phyloP scores from a whole-genome alignment of 2,888 invertebrate species.

The Orthosia gothica region DNA sequence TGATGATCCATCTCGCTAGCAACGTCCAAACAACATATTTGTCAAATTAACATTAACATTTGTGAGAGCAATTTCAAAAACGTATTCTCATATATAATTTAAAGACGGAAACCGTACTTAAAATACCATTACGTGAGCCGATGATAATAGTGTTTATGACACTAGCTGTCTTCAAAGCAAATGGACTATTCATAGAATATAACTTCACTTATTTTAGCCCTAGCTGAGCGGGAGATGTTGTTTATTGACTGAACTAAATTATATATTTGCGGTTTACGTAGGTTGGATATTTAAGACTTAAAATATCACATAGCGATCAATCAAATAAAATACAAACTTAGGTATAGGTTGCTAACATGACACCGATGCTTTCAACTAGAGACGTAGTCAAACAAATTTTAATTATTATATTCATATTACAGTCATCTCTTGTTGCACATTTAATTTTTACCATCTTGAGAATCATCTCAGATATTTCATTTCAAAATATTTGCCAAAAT shows the following conservation, averaged over 20 bases:
- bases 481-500: slow-evolving; percentile 28
- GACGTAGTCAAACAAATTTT: not conserved
- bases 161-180: slow-evolving; percentile 29
- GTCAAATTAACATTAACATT: slow-evolving; percentile 10
- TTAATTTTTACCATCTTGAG: slow-evolving; percentile 5
- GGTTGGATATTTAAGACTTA: not conserved
- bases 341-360: not conserved
- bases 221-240: slow-evolving; percentile 19
- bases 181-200: slow-evolving; percentile 31
- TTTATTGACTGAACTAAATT: slow-evolving; percentile 22
- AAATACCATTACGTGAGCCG: slow-evolving; percentile 32
- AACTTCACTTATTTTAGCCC: slow-evolving; percentile 33
- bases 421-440: not conserved
- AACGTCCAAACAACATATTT: slow-evolving; percentile 27
- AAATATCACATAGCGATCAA: slow-evolving; percentile 15
- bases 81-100: slow-evolving; percentile 29
- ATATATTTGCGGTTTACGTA: not conserved
- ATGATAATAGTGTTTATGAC: slow-evolving; percentile 47
- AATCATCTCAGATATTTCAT: slow-evolving; percentile 34
- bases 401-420: slow-evolving; percentile 20
- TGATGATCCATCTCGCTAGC: not conserved
- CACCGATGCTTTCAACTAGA: not conserved
- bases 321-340: slow-evolving; percentile 23
- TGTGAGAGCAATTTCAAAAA: slow-evolving; percentile 29
- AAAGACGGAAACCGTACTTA: slow-evolving; percentile 33